These are phyloP conservation scores for Muscicapa comitata DNA, from an alignment of 2,797 vertebrate genomes.

Conservation along the genomic window DNA sequence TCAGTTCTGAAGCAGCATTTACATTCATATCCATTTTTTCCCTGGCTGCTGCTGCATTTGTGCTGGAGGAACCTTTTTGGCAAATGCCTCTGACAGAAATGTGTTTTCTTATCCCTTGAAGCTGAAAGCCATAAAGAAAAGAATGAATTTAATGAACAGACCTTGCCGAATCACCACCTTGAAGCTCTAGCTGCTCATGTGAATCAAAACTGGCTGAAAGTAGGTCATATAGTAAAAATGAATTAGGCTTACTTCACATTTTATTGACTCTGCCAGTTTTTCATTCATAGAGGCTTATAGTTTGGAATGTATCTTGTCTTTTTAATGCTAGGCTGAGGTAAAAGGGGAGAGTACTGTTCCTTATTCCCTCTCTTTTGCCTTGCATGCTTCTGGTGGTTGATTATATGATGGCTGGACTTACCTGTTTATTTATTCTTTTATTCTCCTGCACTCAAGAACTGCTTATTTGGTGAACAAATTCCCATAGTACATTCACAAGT, in stretches of 20 bases:
- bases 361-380: neutral
- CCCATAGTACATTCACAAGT: neutral
- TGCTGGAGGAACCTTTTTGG: conserved; percentile 32
- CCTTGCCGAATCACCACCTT: conserved; percentile 70
- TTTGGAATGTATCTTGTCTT: conserved; percentile 35
- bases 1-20: neutral
- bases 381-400: neutral
- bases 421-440: neutral
- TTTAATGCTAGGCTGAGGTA: conserved; percentile 30
- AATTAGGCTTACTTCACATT: conserved; percentile 69
- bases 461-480: neutral
- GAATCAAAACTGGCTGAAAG: conserved; percentile 72
- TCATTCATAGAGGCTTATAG: conserved; percentile 42
- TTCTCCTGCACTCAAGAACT: neutral
- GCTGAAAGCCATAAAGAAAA: conserved; percentile 62
- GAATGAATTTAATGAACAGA: conserved; percentile 68
- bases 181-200: conserved; percentile 60
- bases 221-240: conserved; percentile 78
- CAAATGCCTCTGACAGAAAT: conserved; percentile 35
- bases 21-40: neutral
- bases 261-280: conserved; percentile 68
- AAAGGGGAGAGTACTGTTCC: neutral
- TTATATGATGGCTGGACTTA: neutral
- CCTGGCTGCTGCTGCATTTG: conserved; percentile 7
- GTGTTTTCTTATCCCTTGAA: conserved; percentile 65